Evolutionary conservation across 2,888 invertebrate genomes (phyloP).

Genomic region (Apantesis nais): DNA sequence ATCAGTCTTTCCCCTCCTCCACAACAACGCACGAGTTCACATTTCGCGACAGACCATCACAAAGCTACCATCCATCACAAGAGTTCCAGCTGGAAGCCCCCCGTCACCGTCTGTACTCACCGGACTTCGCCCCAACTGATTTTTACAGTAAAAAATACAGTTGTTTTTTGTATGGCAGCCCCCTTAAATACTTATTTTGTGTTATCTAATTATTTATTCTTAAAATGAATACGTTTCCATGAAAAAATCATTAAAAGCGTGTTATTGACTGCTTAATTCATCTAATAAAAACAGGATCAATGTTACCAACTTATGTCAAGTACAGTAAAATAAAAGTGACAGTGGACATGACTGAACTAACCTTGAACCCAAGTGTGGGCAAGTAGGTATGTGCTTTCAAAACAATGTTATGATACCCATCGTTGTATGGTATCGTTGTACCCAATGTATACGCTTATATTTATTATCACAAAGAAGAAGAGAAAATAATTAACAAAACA

Average conservation of each 20-base stretch:
- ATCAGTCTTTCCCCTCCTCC: no score
- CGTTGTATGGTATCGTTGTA: neutral
- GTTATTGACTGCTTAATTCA: neutral
- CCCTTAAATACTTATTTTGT: no score
- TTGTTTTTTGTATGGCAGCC: no score
- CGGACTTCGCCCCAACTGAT: no score
- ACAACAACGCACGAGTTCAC: no score
- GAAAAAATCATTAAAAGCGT: no score
- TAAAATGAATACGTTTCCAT: neutral
- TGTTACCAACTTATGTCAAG: neutral
- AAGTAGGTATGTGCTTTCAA: neutral
- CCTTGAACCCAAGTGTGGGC: neutral
- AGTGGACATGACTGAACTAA: neutral
- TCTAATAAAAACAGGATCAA: neutral
- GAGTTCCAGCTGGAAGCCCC: no score
- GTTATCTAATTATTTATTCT: no score
- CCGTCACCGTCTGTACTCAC: no score
- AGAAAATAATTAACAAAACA: neutral
- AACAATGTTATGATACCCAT: neutral
- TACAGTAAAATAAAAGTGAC: neutral
- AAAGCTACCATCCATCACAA: no score
- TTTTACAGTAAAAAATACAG: no score
- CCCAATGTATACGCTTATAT: neutral
- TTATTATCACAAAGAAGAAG: neutral
- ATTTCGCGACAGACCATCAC: no score